These are phyloP conservation scores for Ascidia mentula DNA, from an alignment of 23 tunicate genomes.

Conservation along the genomic window DNA sequence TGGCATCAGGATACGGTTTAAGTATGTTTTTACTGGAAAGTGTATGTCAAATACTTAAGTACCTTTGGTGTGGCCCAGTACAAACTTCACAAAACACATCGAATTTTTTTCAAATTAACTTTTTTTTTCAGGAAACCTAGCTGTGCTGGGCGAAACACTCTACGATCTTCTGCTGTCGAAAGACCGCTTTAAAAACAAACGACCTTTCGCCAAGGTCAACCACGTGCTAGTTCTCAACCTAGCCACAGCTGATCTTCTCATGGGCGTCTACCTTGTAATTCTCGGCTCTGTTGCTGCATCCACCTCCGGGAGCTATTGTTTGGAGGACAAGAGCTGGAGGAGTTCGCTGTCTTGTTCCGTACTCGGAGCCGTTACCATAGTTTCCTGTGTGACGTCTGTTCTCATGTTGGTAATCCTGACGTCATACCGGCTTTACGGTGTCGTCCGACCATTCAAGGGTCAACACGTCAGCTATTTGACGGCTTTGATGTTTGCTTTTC, in stretches of 20 bases:
- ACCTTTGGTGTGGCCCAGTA: no score
- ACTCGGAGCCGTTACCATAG: conserved; percentile 19
- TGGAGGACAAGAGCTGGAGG: conserved; percentile 28
- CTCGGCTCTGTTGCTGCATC: conserved; percentile 12
- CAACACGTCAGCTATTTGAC: conserved; percentile 8
- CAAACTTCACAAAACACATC: no score
- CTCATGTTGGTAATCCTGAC: conserved; percentile 20
- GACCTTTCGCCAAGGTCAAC: conserved; percentile 37
- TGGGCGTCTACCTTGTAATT: conserved; percentile 27
- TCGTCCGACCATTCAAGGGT: conserved; percentile 12
- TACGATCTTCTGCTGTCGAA: background rate
- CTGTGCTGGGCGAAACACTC: conserved; percentile 14
- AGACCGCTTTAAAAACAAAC: conserved; percentile 19
- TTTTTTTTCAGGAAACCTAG: conserved; percentile 13
- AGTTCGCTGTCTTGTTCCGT: background rate
- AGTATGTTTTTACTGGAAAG: no score
- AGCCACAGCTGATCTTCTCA: conserved; percentile 31
- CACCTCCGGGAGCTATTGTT: conserved; percentile 17
- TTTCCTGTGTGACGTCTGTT: conserved; percentile 21
- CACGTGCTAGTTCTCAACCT: conserved; percentile 30
- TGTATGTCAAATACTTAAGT: no score
- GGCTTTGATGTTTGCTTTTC: conserved; percentile 9
- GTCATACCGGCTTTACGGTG: conserved; percentile 30
- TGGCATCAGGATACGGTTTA: no score
- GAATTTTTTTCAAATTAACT: no score